Base-by-base conservation (phyloP, 1,140 invertebrate species). In the Drosophila punjabiensis region DNA sequence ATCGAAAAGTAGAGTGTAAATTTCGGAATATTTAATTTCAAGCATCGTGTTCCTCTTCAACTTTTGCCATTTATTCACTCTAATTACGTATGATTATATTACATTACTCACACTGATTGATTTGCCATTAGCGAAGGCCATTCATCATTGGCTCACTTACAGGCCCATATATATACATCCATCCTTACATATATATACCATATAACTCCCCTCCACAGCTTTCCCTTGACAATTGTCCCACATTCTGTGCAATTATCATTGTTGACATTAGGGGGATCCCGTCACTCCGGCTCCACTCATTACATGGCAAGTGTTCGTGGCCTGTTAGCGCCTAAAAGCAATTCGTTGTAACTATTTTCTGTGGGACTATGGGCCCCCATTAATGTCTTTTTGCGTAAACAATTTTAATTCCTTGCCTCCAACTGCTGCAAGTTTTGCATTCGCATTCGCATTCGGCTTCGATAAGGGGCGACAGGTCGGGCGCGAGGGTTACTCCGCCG, bases 301-400 rank as follows among this genome's bases (percentile, higher is more conserved):
- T 79, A 68, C 68, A 67, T 60, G 32, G 28, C 55, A 78, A 68
- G 62, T 82, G 67, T 53, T 58, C 63, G 55, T 60, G 67, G 56
- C 47, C 60, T 75, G 69, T 89, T 90, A 69, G 68, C 82, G 75
- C 81, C 79, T 90, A 89, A 89, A 89, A 89, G 85, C 85, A 80
- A 90, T 90, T 90, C 79, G 67, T 47, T 86, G 85, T 89, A 82
- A 74, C 79, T 76, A 85, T 76, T 81, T 71, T 69, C 62, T 20
- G 67, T 63, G 59, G 55, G 65, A 48, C 66, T 50, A 24, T 35
- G 45, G 41, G 35, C 65, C 68, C 68, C 83, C 83, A 82, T 84
- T 81, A 90, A 88, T 89, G 79, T 79, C 85, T 37, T 48, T 79
- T 85, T 87, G 81, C 86, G 85, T 88, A 88, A 88, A 88, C 85